Evolutionary conservation across 1,140 invertebrate species (phyloP), one percentile per base, ranked within the genome.

Genomic region (Planococcus citri): DNA sequence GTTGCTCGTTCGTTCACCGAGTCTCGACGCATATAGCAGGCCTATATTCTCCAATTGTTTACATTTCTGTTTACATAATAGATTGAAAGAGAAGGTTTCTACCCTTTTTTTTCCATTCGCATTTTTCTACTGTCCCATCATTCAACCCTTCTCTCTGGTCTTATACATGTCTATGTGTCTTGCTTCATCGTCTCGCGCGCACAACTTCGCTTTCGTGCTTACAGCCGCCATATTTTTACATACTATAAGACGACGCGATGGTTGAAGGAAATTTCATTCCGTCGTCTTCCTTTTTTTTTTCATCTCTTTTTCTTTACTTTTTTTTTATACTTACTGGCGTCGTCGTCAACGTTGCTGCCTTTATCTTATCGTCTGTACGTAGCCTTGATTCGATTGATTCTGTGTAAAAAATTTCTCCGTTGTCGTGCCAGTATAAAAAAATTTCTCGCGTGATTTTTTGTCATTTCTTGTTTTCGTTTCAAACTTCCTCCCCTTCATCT

Each of bases 31-130:
- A n/a, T n/a, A n/a, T n/a, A n/a, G n/a, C n/a, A 64, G 60, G 10
- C 22, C 20, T 4, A 20, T 64, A 64, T 27, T 64, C 60, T 24
- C 3, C 10, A 51, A 25, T 64, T 64, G 60, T 64, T 64, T 64
- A 25, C 60, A 24, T 64, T 64, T 27, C 21, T 64, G 60, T 64
- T 64, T 64, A 64, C 60, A 25, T 27, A 25, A 20, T 21, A 64
- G 60, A 64, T 64, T 64, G 12, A 64, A 64, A 64, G 25, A 27
- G 25, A 64, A 64, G 25, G 60, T 64, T 64, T 25, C 60, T 64
- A 25, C 60, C 20, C 60, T 64, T 64, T 25, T 24, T n/a, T n/a
- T n/a, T n/a, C n/a, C 20, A 64, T 22, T 64, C 41, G 41, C 17
- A 3, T 51, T 33, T 33, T 33, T 33, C 29, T 17, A 20, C 41